Conservation (phyloP, 2,113 vertebrate genomes). For the Zapornia atra region DNA sequence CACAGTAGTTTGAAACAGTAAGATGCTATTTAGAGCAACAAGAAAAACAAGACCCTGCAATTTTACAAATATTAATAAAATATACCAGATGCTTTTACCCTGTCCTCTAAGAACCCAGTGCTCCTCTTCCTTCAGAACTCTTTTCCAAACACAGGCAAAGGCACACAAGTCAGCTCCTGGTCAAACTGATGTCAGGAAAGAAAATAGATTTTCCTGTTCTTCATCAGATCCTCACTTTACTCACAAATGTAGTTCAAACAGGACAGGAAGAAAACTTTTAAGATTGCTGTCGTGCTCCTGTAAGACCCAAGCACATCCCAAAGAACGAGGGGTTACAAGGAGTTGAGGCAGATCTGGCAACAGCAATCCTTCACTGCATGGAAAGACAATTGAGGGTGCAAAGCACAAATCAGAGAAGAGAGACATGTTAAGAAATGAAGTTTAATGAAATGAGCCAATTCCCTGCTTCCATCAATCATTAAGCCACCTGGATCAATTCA, state of each 20-base stretch:
- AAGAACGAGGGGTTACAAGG: accelerated
- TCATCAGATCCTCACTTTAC: not conserved
- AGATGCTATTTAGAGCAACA: not conserved
- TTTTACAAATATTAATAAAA: conserved; percentile 1
- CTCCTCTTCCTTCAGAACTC: not conserved
- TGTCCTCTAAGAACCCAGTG: not conserved
- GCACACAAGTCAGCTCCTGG: not conserved
- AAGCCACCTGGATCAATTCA: not conserved
- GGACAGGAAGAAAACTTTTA: not conserved
- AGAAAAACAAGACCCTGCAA: not conserved
- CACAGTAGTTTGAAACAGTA: not conserved
- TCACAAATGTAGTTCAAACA: not conserved
- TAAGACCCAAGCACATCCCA: not conserved
- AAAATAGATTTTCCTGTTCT: not conserved
- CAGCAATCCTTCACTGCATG: accelerated
- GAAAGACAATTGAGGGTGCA: accelerated
- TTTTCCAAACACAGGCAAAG: not conserved
- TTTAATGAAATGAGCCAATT: not conserved
- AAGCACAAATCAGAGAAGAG: not conserved
- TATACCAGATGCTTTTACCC: not conserved
- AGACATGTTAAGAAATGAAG: not conserved
- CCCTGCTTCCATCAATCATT: not conserved
- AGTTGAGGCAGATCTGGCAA: not conserved
- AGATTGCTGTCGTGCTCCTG: not conserved
- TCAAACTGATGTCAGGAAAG: not conserved